Percentiles rank a stretch among this genome's conserved stretches.
Evolutionary conservation across 1,140 invertebrate genomes (phyloP).

Genomic region (Gryon sp.): DNA sequence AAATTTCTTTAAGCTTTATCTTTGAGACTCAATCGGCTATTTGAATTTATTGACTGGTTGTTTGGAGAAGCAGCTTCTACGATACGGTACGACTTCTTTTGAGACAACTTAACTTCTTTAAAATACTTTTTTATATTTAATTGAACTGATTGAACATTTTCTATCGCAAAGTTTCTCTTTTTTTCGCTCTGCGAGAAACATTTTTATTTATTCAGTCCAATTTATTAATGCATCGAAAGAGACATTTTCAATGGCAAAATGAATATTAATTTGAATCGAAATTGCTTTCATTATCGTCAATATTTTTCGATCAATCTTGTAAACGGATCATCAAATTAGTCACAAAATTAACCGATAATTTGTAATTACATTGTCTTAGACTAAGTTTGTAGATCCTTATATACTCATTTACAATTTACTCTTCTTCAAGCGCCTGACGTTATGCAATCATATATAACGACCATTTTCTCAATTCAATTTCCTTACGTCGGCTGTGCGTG

Average conservation of each 20-base stretch:
- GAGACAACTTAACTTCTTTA: constrained; percentile 11
- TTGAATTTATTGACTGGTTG: constrained; percentile 28
- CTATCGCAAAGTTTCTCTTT: not conserved
- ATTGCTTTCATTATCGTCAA: too few species aligned
- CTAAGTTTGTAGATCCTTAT: not conserved
- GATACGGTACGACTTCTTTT: constrained; percentile 14
- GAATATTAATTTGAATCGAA: not conserved
- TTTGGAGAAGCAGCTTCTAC: constrained; percentile 4
- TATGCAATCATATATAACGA: constrained; percentile 42
- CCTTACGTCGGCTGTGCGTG: constrained; percentile 17
- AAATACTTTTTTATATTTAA: constrained; percentile 17
- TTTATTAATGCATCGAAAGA: not conserved
- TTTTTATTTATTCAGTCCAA: not conserved
- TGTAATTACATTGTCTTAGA: constrained; percentile 5
- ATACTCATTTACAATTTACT: constrained; percentile 2
- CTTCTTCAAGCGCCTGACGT: constrained; percentile 34
- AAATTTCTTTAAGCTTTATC: constrained; percentile 2
- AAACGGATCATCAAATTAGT: too few species aligned
- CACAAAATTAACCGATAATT: not conserved
- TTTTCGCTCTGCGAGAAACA: not conserved
- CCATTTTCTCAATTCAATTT: constrained; percentile 48
- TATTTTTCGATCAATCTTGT: too few species aligned
- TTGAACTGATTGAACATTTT: constrained; percentile 16
- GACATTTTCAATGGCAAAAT: too few species aligned
- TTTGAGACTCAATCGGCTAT: constrained; percentile 12